Conservation (phyloP, 2,113 vertebrate genomes). For the Albula glossodonta region DNA sequence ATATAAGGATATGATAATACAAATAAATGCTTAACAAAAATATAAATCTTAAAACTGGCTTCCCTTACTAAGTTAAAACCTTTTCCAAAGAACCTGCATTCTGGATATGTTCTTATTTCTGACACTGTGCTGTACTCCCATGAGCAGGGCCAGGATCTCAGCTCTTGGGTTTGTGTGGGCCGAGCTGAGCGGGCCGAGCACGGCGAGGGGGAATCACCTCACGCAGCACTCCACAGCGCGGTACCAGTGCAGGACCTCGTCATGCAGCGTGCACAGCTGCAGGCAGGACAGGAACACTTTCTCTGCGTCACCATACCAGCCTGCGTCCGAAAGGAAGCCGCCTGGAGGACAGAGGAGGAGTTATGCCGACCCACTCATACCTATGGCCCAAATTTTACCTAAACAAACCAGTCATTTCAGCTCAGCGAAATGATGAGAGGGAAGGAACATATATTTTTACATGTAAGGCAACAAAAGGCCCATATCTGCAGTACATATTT, state of each 20-base stretch:
- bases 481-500: too few relatives aligned
- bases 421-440: too few relatives aligned
- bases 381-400: background rate
- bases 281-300: conserved; percentile 97
- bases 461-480: too few relatives aligned
- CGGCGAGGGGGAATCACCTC: conserved; percentile 74
- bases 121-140: background rate
- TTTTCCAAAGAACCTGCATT: too few relatives aligned
- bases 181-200: background rate
- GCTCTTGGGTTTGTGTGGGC: background rate
- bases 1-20: too few relatives aligned
- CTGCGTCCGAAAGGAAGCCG: conserved; percentile 94
- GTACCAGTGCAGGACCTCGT: conserved; percentile 96
- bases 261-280: conserved; percentile 92
- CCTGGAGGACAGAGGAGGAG: conserved; percentile 63
- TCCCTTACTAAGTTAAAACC: too few relatives aligned
- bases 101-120: too few relatives aligned
- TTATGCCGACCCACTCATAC: background rate
- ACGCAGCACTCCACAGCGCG: conserved; percentile 95
- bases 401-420: too few relatives aligned
- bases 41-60: too few relatives aligned
- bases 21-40: too few relatives aligned
- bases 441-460: too few relatives aligned
- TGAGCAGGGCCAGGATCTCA: background rate
- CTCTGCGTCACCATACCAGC: conserved; percentile 98